Evolutionary conservation across 2,113 vertebrate genomes (phyloP).

Genomic region (Thalassarche chlororhynchos): DNA sequence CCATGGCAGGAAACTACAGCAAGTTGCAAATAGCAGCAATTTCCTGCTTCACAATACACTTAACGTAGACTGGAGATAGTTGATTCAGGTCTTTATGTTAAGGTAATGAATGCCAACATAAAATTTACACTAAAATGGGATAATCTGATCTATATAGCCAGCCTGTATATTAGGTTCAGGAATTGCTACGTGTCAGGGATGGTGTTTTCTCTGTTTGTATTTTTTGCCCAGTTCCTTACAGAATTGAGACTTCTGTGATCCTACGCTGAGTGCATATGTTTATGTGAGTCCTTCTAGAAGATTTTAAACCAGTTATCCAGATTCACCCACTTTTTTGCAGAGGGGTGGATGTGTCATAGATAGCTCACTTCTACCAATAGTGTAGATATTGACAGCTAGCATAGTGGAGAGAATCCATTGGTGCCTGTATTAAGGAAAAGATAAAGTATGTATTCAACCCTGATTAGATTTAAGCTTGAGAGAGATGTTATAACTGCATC

Average conservation of each 20-base stretch:
- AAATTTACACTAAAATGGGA: not conserved
- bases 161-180: not conserved
- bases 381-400: not conserved
- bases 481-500: not conserved
- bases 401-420: not conserved
- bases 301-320: not conserved
- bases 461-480: not conserved
- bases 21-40: not conserved
- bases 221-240: not conserved
- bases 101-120: not conserved
- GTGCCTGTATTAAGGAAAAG: not conserved
- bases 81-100: not conserved
- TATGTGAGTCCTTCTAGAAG: not conserved
- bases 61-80: not conserved
- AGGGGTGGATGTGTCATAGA: not conserved
- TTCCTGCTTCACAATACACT: not conserved
- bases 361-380: not conserved
- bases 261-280: not conserved
- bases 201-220: not conserved
- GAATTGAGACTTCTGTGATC: not conserved
- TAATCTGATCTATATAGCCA: not conserved
- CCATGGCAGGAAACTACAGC: not conserved
- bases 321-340: not conserved
- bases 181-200: not conserved
- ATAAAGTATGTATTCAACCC: not conserved